Conservation (phyloP, 2,113 vertebrate species). For the Xenus cinereus region DNA sequence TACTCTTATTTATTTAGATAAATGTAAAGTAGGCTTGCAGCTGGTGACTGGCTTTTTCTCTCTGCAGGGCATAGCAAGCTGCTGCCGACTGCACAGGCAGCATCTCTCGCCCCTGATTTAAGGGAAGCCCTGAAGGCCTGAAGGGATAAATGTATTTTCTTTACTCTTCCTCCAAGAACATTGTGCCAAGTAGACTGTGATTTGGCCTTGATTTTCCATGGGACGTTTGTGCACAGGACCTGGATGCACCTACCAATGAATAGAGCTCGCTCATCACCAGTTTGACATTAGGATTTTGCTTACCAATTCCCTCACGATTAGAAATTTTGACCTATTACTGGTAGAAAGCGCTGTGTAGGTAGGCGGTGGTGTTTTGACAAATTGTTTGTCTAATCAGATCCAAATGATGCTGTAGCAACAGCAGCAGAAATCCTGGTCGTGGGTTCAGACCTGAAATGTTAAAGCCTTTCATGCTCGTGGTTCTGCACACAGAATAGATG, state of each 20-base stretch:
- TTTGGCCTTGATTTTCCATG: background rate
- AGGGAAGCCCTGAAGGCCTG: background rate
- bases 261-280: background rate
- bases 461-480: background rate
- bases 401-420: background rate
- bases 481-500: background rate
- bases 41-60: background rate
- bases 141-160: background rate
- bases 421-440: background rate
- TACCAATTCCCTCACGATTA: background rate
- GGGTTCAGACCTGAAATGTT: background rate
- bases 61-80: background rate
- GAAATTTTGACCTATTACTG: background rate
- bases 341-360: background rate
- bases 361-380: background rate
- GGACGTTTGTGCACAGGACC: background rate
- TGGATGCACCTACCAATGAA: background rate
- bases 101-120: background rate
- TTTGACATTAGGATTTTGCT: background rate
- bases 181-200: background rate
- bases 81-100: background rate
- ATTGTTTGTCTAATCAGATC: background rate
- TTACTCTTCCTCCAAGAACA: background rate
- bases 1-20: background rate
- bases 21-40: background rate